Conservation (phyloP, 2,113 vertebrate genomes). For the Cebus imitator region DNA sequence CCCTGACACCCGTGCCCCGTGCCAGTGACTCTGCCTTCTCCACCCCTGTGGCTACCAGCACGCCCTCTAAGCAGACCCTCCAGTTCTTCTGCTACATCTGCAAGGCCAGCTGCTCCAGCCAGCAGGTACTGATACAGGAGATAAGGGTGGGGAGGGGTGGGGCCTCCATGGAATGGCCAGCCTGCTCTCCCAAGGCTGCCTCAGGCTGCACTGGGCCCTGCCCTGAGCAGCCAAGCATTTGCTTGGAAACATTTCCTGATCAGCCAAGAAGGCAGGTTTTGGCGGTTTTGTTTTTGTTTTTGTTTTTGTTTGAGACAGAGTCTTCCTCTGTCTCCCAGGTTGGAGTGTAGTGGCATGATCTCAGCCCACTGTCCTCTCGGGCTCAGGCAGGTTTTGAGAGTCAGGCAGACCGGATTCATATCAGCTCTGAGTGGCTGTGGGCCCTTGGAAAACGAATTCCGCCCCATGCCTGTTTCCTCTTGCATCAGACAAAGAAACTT, state of each 20-base stretch:
- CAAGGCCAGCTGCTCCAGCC: conserved; percentile 92
- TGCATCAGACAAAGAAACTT: background rate
- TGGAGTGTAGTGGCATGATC: too few species aligned
- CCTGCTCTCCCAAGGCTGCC: background rate
- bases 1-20: conserved; percentile 77
- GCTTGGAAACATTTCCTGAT: background rate
- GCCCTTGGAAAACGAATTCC: background rate
- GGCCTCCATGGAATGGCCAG: background rate
- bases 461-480: background rate
- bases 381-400: background rate
- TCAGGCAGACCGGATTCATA: background rate
- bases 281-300: too few species aligned
- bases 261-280: background rate
- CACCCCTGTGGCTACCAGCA: conserved; percentile 10
- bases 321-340: too few species aligned
- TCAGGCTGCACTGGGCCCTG: accelerated
- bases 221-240: background rate
- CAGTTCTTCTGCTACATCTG: conserved; percentile 98
- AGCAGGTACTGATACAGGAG: conserved; percentile 86
- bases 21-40: conserved; percentile 24
- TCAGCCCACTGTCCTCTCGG: too few species aligned
- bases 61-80: conserved; percentile 77
- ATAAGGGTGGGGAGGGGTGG: background rate
- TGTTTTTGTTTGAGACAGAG: too few species aligned
- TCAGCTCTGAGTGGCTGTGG: background rate